Evolutionary conservation across 2,888 invertebrate species (phyloP).

Genomic region (Archaeoteleia sp.): DNA sequence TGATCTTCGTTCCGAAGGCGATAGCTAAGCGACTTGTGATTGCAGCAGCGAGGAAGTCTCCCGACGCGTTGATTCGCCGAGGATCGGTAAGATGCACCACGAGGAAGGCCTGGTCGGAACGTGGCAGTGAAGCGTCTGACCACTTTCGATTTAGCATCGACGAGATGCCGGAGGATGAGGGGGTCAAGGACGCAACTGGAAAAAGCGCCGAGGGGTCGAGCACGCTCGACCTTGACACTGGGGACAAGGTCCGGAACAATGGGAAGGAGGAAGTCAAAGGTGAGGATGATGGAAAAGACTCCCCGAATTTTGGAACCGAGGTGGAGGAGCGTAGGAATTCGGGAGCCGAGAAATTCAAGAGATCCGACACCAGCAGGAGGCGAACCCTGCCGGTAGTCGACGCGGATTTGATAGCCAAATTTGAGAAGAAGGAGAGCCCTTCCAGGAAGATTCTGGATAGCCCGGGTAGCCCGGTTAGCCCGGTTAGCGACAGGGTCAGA

Average conservation of each 20-base stretch:
- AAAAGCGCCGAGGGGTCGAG: constrained; percentile 4
- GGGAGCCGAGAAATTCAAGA: not conserved
- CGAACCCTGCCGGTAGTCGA: constrained; percentile 11
- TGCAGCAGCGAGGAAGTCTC: no score
- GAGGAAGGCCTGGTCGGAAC: constrained; percentile 62
- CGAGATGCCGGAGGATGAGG: constrained; percentile 58
- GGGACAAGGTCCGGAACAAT: no score
- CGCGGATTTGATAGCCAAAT: constrained; percentile 6
- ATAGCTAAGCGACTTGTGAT: no score
- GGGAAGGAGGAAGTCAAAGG: no score
- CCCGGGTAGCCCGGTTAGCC: constrained; percentile 64
- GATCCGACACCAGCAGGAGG: constrained; percentile 1
- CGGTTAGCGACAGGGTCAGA: constrained; percentile 4
- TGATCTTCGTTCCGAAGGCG: not conserved
- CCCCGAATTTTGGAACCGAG: no score
- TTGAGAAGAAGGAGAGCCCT: not conserved
- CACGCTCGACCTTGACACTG: no score
- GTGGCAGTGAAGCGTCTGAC: constrained; percentile 54
- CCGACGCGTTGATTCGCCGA: no score
- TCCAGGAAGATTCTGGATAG: constrained; percentile 71
- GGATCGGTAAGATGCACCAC: constrained; percentile 59
- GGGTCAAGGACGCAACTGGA: constrained; percentile 1
- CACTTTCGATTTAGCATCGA: constrained; percentile 62
- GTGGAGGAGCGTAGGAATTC: no score
- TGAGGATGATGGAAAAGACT: no score